Conservation (phyloP, 2,797 vertebrate genomes). For the Halcyon badia region DNA sequence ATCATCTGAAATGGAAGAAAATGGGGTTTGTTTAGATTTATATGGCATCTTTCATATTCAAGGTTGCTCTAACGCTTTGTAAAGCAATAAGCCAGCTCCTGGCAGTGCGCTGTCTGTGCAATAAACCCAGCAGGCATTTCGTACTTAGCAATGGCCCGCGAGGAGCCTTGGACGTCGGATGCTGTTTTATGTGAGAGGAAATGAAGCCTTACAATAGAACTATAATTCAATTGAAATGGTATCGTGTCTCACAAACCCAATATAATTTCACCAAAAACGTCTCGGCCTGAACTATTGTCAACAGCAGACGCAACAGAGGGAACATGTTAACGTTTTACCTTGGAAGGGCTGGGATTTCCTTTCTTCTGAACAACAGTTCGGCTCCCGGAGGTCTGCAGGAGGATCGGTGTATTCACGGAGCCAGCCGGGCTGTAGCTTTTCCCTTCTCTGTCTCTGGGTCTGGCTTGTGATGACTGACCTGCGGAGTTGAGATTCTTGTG, state of each 20-base stretch:
- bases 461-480: background rate
- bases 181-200: background rate
- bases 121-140: background rate
- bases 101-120: background rate
- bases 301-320: background rate
- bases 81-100: background rate
- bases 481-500: background rate
- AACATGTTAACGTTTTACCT: fast-evolving
- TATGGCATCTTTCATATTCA: background rate
- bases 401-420: fast-evolving
- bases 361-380: background rate
- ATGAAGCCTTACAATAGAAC: background rate
- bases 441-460: background rate
- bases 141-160: background rate
- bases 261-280: background rate
- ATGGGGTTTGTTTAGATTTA: background rate
- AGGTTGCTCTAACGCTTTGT: background rate
- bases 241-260: background rate
- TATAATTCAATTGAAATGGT: background rate
- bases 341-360: background rate
- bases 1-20: background rate
- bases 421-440: background rate
- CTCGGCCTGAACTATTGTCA: background rate
- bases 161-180: background rate
- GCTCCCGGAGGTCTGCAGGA: background rate